These are phyloP conservation scores for Sinocyclocheilus grahami DNA, from an alignment of 2,113 vertebrate species.

Conservation along the genomic window DNA sequence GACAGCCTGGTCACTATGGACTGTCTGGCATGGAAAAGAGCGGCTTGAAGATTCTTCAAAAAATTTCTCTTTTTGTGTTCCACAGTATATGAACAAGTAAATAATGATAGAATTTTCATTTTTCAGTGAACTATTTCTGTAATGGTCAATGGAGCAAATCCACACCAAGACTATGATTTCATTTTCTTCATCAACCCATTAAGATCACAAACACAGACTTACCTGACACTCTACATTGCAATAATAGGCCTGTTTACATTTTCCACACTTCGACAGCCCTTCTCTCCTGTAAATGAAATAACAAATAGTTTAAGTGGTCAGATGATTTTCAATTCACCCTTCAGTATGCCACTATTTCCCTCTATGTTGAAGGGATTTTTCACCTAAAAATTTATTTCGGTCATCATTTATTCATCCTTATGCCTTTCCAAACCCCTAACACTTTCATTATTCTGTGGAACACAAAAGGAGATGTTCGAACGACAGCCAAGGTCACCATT, in stretches of 20 bases:
- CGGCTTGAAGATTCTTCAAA: too few relatives aligned
- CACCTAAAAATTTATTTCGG: not conserved
- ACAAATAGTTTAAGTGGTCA: conserved; percentile 16
- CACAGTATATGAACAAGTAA: not conserved
- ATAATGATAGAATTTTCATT: not conserved
- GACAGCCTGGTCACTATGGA: too few relatives aligned
- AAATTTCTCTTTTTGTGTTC: not conserved
- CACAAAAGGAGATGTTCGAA: not conserved
- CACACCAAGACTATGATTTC: not conserved
- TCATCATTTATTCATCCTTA: not conserved
- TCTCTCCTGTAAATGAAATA: conserved; percentile 85
- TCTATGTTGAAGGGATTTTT: not conserved
- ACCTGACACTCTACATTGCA: conserved; percentile 97
- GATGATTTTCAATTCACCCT: not conserved
- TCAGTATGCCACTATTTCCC: not conserved
- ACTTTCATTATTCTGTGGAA: not conserved
- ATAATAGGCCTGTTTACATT: conserved; percentile 96
- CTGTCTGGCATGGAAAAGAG: too few relatives aligned
- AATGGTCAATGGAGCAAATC: not conserved
- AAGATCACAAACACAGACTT: conserved; percentile 43
- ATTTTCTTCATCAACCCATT: not conserved
- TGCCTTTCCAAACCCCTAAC: not conserved
- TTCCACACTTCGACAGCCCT: conserved; percentile 93
- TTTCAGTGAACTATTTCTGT: not conserved
- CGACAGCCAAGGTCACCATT: not conserved